Evolutionary conservation across 2,888 invertebrate genomes (phyloP).

Genomic region (Ectropis crepuscularia): DNA sequence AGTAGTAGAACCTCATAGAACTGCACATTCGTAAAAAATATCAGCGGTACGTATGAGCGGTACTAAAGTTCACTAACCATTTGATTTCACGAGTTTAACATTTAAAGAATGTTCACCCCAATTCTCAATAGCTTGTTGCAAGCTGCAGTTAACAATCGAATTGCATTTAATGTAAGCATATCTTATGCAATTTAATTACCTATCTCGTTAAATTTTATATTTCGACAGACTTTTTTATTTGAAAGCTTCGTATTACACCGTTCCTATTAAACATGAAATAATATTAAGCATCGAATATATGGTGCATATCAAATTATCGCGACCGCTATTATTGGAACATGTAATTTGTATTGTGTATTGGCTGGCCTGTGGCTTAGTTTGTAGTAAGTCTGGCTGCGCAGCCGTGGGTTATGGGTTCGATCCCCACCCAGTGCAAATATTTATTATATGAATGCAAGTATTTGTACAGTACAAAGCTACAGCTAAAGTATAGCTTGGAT

Average conservation of each 20-base stretch:
- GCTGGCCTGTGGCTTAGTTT: too few species aligned
- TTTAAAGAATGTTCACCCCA: constrained; percentile 10
- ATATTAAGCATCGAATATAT: too few species aligned
- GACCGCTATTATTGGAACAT: neutral
- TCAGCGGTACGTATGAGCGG: neutral
- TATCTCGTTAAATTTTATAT: constrained; percentile 1
- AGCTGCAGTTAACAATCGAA: constrained; percentile 4
- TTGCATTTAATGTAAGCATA: constrained; percentile 6
- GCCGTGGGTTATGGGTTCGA: too few species aligned
- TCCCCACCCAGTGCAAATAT: too few species aligned
- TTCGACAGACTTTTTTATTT: neutral
- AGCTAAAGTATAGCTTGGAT: too few species aligned
- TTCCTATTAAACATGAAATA: too few species aligned
- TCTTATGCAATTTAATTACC: constrained; percentile 7
- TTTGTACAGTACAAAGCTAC: too few species aligned
- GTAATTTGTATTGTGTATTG: too few species aligned
- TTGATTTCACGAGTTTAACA: constrained; percentile 7
- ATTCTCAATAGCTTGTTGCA: constrained; percentile 11
- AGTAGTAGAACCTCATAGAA: too few species aligned
- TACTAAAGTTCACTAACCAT: neutral
- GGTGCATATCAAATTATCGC: neutral
- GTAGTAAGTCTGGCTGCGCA: too few species aligned
- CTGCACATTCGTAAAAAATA: neutral
- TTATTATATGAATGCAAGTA: too few species aligned
- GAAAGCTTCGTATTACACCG: neutral